Evolutionary conservation across 2,888 invertebrate genomes (phyloP).

Genomic region (Oeneis ivallda): DNA sequence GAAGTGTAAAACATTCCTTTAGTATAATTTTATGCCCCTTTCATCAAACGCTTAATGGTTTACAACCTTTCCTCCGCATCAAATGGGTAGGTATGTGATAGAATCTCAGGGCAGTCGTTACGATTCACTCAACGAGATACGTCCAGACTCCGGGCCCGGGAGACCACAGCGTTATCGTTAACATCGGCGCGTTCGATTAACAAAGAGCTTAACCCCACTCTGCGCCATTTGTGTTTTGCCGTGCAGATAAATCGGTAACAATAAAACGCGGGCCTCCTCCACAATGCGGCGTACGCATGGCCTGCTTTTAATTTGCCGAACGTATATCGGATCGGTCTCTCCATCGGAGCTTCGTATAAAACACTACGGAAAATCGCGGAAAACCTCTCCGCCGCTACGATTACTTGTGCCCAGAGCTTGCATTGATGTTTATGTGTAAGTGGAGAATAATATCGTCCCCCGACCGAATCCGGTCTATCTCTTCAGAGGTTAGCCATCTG

Average conservation of each 20-base stretch:
- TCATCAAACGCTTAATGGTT: no score
- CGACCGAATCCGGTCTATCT: no score
- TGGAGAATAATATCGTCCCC: no score
- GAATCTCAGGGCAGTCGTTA: slow-evolving; percentile 37
- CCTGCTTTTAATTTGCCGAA: slow-evolving; percentile 79
- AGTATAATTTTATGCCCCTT: no score
- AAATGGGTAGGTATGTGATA: slow-evolving; percentile 7
- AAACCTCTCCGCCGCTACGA: slow-evolving; percentile 21
- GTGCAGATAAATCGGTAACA: slow-evolving; percentile 78
- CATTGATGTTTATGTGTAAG: no score
- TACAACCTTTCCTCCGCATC: not conserved
- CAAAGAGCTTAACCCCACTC: slow-evolving; percentile 70
- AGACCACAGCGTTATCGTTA: slow-evolving; percentile 51
- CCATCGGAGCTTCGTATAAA: slow-evolving; percentile 49
- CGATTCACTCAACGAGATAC: slow-evolving; percentile 40
- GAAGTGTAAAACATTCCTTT: no score
- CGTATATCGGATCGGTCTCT: slow-evolving; percentile 65
- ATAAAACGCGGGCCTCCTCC: slow-evolving; percentile 69
- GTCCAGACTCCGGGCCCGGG: slow-evolving; percentile 38
- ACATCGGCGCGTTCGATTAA: slow-evolving; percentile 68
- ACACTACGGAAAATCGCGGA: slow-evolving; percentile 66
- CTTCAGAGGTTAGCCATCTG: no score
- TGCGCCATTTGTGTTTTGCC: slow-evolving; percentile 74
- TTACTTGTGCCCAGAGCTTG: no score
- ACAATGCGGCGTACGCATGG: slow-evolving; percentile 74